Conservation (phyloP, 2,797 vertebrate species). For the Balearica regulorum region DNA sequence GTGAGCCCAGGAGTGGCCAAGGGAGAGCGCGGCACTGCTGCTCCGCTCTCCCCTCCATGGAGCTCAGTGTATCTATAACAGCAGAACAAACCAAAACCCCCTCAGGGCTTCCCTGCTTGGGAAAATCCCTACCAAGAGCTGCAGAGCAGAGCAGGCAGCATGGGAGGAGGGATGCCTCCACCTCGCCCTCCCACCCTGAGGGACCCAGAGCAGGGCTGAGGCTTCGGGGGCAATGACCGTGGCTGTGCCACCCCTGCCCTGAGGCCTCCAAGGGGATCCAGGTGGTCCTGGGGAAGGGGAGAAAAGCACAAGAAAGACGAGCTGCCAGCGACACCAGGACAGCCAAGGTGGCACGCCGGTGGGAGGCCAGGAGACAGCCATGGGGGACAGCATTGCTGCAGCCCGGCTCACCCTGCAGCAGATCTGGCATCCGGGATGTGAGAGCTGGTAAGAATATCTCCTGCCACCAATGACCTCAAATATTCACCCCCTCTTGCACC, state of each 20-base stretch:
- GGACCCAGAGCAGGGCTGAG: not conserved
- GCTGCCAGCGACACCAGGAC: fast-evolving
- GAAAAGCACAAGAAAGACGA: not conserved
- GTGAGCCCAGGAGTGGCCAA: fast-evolving
- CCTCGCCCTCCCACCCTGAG: fast-evolving
- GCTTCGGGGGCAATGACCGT: fast-evolving
- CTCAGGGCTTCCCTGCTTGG: not conserved
- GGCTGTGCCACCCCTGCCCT: not conserved
- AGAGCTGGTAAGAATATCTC: not conserved
- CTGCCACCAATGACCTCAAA: not conserved
- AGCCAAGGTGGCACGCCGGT: not conserved
- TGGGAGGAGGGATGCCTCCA: not conserved
- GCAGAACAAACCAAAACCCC: not conserved
- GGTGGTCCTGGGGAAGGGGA: not conserved
- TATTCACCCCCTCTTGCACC: not conserved
- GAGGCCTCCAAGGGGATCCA: not conserved
- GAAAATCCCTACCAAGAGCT: not conserved
- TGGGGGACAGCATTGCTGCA: not conserved
- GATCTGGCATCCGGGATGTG: fast-evolving
- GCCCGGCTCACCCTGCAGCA: fast-evolving
- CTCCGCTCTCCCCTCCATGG: fast-evolving
- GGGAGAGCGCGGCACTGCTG: fast-evolving
- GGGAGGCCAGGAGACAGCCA: fast-evolving
- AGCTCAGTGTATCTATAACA: not conserved
- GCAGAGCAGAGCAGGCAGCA: not conserved